Base-by-base conservation (phyloP, 2,113 vertebrate species). In the Lasiurus borealis region DNA sequence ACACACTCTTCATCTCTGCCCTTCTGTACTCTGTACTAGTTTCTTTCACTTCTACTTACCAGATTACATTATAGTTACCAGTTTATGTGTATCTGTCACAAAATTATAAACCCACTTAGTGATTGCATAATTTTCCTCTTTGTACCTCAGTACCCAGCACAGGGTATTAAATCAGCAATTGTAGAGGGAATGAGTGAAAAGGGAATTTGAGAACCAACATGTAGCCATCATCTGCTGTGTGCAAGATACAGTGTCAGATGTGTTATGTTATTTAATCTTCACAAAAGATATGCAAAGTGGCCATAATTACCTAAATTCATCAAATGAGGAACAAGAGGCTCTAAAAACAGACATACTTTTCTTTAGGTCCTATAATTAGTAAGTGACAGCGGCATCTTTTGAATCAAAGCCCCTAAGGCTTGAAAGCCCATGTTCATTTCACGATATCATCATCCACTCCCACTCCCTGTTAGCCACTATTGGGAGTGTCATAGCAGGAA, bases 211-310 rank as follows among this genome's bases (percentile, higher is more conserved):
- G 36, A 95, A 80, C 40, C 16, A 87, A 83, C n/a, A 48, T 2
- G 34, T 16, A 91, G 73, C 71, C 31, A 19, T 96, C 83, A 85
- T n/a, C 68, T 72, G 52, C 52, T 69, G 34, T 1, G 23, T 62
- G 29, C 19, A 81, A 48, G 48, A 86, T 23, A 91, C 29, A 44
- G 23, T 64, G 23, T 94, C 86, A 96, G 87, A 78, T 73, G 66
- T 88, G 27, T 59, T 92, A 31, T 68, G 29, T 75, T 92, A 88
- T 91, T 93, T 89, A 78, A 88, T 82, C 57, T 59, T 88, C 52
- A 91, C 14, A 71, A 95, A 93, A 66, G 59, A 93, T 93, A 94
- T 91, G 57, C 46, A 89, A 96, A 91, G 90, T 91, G 76, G 40
- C 18, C 71, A 89, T 87, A 73, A 90, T 90, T 96, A 96, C 89